Base-by-base conservation (phyloP, 2,113 vertebrate species). In the Pterocles gutturalis region DNA sequence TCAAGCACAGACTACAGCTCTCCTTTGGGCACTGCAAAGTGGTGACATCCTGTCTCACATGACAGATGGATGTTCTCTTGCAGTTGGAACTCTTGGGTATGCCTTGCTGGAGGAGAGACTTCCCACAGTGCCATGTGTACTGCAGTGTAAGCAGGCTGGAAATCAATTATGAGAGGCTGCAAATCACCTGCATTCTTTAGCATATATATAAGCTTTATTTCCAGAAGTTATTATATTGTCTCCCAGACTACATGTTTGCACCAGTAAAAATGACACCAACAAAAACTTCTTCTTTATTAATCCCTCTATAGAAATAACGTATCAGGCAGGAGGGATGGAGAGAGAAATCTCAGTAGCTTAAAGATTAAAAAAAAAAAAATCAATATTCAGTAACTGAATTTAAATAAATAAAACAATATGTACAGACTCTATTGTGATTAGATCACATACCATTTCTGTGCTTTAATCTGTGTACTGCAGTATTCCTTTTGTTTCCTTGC, bases 11-110 rank as follows among this genome's bases (percentile, higher is more conserved):
- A 45, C 18, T 41, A 7, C 5, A 16, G 1, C 1, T 71, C 41
- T 62, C 17, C 9, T 38, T 60, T 70, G 0, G 0, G 31, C n/a
- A 29, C 19, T 3, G 1, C 2, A 7, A 9, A 58, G 26, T 7
- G 21, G 9, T 5, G 43, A 9, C 36, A 55, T 20, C 17, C 17
- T 25, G 24, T 5, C 31, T 86, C 58, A 49, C 4, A 57, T 49
- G 17, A 53, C 28, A 64, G 49, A n/a, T 11, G 19, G 13, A 41
- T 28, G 9, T 29, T 92, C 19, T 17, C 38, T 78, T 65, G 45
- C 11, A 72, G 33, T 26, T n/a, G n/a, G 21, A 75, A 12, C 43
- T 83, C 66, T 28, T 72, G 53, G 36, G 15, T 57, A 51, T 18
- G 8, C 17, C 34, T 67, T 64, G 21, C 21, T 73, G 34, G 33